Percentiles rank a stretch among this genome's conserved stretches.
These are phyloP conservation scores for Lophotriccus pileatus DNA, from an alignment of 2,797 vertebrate genomes.

Conservation along the genomic window DNA sequence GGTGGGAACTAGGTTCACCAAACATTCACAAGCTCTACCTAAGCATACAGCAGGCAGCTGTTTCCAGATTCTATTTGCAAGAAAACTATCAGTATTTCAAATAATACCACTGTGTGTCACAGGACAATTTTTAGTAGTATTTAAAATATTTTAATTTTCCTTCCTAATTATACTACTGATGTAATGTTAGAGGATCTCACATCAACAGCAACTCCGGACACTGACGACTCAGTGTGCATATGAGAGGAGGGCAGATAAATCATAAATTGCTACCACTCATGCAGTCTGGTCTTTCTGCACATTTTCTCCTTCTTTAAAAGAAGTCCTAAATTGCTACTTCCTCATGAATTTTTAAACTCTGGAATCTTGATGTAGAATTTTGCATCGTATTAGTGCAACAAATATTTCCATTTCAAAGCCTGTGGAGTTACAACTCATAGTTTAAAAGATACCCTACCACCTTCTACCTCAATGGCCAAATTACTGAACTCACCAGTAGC, in stretches of 20 bases:
- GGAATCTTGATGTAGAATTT: neutral
- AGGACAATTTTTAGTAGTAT: neutral
- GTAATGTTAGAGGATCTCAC: neutral
- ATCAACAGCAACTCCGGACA: neutral
- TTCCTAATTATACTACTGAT: neutral
- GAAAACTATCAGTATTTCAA: neutral
- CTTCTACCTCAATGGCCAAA: neutral
- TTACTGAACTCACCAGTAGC: neutral
- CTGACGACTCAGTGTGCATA: accelerated
- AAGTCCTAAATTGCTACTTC: neutral
- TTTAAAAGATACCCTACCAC: neutral
- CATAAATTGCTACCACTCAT: neutral
- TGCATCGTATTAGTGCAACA: neutral
- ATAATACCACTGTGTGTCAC: neutral
- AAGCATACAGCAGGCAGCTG: neutral
- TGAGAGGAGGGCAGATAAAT: neutral
- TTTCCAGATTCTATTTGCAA: neutral
- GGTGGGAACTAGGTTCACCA: neutral
- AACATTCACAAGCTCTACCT: neutral
- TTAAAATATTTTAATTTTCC: neutral
- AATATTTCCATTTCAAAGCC: neutral
- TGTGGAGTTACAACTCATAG: neutral
- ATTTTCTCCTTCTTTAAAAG: neutral
- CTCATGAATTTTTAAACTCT: neutral
- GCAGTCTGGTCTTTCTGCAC: neutral